A percentile compares a stretch with the other conserved stretches of the same genome.
Conservation (phyloP, 2,113 vertebrate genomes). For the Catagonus wagneri region DNA sequence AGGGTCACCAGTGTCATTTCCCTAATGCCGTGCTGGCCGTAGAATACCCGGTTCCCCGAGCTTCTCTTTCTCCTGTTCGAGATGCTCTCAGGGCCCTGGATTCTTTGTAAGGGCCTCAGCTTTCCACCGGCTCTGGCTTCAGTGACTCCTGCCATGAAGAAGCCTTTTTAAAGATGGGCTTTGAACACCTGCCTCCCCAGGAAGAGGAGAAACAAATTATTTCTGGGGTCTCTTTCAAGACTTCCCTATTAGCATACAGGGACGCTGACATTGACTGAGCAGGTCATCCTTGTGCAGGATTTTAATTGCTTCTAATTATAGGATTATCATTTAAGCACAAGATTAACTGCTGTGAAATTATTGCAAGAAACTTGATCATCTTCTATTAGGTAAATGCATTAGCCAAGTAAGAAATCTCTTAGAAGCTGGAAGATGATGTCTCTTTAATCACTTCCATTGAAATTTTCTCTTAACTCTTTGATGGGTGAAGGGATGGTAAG, state of each 20-base stretch:
- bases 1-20: background rate
- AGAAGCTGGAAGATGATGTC: background rate
- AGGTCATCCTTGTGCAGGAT: conserved; percentile 67
- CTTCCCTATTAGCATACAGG: conserved; percentile 48
- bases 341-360: conserved; percentile 83
- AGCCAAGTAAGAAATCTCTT: conserved; percentile 3
- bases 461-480: conserved; percentile 23
- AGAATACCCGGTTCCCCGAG: background rate
- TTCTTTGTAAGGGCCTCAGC: background rate
- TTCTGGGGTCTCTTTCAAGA: conserved; percentile 57
- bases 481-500: background rate
- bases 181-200: background rate
- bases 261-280: conserved; percentile 57
- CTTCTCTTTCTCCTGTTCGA: background rate
- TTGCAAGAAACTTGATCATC: conserved; percentile 68
- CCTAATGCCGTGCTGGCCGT: background rate
- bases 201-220: conserved; percentile 40
- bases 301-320: conserved; percentile 84
- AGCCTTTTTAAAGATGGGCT: background rate
- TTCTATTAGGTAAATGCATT: conserved; percentile 61
- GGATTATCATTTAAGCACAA: conserved; percentile 79
- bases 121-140: background rate
- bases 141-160: background rate
- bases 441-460: background rate
- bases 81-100: background rate